Evolutionary conservation across 2,797 vertebrate species (phyloP).

Genomic region (Myotis myotis): DNA sequence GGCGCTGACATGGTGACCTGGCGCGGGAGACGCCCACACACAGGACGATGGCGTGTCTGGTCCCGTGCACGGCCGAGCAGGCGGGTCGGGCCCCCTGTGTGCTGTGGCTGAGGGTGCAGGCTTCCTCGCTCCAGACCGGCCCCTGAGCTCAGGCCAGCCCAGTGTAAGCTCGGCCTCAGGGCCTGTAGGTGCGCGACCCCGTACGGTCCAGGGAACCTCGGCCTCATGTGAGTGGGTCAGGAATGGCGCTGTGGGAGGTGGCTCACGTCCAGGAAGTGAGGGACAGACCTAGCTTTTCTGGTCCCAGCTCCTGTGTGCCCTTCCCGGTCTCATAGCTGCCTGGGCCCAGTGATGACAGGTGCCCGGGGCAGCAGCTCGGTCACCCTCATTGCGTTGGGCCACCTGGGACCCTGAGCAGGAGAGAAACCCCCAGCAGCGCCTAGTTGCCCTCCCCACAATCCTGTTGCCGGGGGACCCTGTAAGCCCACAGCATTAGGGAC

Average conservation of each 20-base stretch:
- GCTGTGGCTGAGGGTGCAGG: neutral
- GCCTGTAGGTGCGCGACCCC: no score
- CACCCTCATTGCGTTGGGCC: neutral
- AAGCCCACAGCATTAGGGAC: neutral
- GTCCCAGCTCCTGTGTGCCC: neutral
- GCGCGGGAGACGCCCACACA: neutral
- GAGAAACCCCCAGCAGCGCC: neutral
- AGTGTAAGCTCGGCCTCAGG: no score
- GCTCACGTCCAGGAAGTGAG: neutral
- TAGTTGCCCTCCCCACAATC: neutral
- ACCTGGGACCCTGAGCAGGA: neutral
- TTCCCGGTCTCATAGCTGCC: neutral
- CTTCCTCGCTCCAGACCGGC: neutral
- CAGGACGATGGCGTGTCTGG: no score
- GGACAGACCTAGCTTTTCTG: neutral
- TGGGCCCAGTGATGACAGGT: neutral
- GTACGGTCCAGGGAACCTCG: neutral
- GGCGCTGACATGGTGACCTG: rapidly evolving
- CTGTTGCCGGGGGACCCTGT: neutral
- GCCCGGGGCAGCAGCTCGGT: neutral
- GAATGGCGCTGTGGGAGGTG: neutral
- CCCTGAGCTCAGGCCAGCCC: no score
- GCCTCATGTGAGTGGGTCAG: neutral
- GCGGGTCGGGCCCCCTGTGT: no score
- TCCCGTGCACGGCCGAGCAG: no score